Evolutionary conservation across 2,888 invertebrate species (phyloP).

Genomic region (Thymelicus lineola): DNA sequence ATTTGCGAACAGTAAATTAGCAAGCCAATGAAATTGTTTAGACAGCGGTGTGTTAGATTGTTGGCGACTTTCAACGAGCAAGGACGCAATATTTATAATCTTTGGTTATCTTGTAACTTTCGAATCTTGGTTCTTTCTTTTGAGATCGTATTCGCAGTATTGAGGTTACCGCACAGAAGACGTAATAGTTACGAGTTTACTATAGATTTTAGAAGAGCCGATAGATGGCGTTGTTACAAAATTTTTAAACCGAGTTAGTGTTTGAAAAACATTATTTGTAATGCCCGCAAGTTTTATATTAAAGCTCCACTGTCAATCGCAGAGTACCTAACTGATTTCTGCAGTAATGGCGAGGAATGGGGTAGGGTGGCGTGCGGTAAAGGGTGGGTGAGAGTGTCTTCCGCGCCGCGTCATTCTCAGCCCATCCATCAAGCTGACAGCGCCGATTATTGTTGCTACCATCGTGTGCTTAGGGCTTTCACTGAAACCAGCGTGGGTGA

Average conservation of each 20-base stretch:
- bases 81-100: not conserved
- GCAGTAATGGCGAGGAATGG: slow-evolving; percentile 47
- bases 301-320: slow-evolving; percentile 7
- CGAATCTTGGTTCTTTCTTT: too few species aligned
- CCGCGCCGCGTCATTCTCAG: slow-evolving; percentile 67
- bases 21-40: slow-evolving; percentile 11
- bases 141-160: too few species aligned
- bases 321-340: slow-evolving; percentile 18
- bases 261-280: too few species aligned
- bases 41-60: not conserved
- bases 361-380: slow-evolving; percentile 31
- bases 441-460: slow-evolving; percentile 67
- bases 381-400: slow-evolving; percentile 49
- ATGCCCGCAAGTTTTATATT: not conserved
- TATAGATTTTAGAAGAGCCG: too few species aligned
- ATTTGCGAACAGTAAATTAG: slow-evolving; percentile 9
- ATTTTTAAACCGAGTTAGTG: too few species aligned
- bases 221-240: too few species aligned
- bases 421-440: slow-evolving; percentile 77
- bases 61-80: not conserved
- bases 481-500: slow-evolving; percentile 55
- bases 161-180: too few species aligned
- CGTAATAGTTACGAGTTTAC: too few species aligned
- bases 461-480: slow-evolving; percentile 60
- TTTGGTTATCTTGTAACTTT: not conserved